These are phyloP conservation scores for Alca torda DNA, from an alignment of 2,797 vertebrate genomes.

Conservation along the genomic window DNA sequence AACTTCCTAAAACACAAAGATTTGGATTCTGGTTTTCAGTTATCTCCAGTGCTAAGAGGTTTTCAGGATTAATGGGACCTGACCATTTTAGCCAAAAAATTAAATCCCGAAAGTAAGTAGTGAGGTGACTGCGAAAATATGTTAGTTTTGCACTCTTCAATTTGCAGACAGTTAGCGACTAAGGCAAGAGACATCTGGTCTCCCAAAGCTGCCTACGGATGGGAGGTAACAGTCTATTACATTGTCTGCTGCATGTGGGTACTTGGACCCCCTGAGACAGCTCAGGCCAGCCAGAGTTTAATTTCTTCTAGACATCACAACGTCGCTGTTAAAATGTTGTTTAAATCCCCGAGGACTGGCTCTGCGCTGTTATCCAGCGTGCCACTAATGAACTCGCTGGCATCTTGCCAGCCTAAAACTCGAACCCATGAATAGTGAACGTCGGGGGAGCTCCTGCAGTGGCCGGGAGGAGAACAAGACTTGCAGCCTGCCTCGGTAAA, in stretches of 20 bases:
- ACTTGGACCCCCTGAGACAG: background rate
- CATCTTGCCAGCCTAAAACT: constrained; percentile 1
- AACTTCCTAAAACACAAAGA: background rate
- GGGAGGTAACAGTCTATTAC: background rate
- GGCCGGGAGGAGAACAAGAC: background rate
- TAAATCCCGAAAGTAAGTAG: background rate
- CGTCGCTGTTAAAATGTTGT: background rate
- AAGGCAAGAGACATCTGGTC: constrained; percentile 22
- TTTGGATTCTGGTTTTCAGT: background rate
- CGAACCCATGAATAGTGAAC: background rate
- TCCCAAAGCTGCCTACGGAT: background rate
- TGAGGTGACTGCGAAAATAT: constrained; percentile 9
- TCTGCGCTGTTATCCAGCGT: background rate
- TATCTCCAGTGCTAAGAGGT: background rate
- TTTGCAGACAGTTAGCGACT: background rate
- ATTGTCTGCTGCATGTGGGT: background rate
- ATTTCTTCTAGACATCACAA: constrained; percentile 4
- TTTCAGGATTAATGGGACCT: background rate
- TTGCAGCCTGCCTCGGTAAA: background rate
- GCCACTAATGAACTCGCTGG: constrained; percentile 36
- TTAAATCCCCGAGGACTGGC: background rate
- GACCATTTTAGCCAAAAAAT: constrained; percentile 1
- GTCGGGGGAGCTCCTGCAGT: background rate
- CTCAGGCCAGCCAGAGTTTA: background rate
- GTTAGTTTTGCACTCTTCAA: background rate